phyloP scores from a whole-genome alignment of 1,140 invertebrate species.

The Pteromalus puparum region DNA sequence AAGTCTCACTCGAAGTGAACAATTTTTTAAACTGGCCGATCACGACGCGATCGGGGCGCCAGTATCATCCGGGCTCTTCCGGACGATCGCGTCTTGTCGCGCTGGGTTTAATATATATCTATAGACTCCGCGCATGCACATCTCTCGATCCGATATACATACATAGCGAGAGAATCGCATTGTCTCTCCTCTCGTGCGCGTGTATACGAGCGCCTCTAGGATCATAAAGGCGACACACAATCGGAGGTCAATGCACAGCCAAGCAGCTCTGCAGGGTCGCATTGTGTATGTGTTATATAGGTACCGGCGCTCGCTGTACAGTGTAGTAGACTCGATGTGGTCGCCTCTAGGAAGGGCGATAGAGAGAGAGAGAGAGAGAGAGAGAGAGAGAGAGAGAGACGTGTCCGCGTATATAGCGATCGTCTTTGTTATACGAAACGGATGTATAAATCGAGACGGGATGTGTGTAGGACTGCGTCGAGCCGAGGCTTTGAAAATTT shows the following conservation, averaged over 20 bases:
- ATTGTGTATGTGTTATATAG: not conserved
- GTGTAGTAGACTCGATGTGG: not conserved
- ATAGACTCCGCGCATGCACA: no score
- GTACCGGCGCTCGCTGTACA: not conserved
- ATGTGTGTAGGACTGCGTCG: not conserved
- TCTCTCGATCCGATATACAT: not conserved
- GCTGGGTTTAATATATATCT: no score
- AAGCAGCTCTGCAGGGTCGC: not conserved
- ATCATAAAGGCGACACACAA: slow-evolving; percentile 20
- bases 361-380: no score
- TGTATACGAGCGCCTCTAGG: not conserved
- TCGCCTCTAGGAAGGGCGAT: slow-evolving; percentile 7
- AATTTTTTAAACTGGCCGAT: no score
- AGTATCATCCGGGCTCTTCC: not conserved
- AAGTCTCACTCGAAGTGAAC: no score
- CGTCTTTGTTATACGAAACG: slow-evolving; percentile 26
- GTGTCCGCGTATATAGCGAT: not conserved
- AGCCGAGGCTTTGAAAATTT: not conserved
- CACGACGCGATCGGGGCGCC: no score
- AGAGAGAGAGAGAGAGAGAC: not conserved
- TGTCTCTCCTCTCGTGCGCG: not conserved
- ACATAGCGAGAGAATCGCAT: not conserved
- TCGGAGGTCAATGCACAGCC: slow-evolving; percentile 23
- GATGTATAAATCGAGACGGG: slow-evolving; percentile 32
- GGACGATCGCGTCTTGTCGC: not conserved